Percentiles rank a stretch among this genome's conserved stretches.
Evolutionary conservation across 2,888 invertebrate species (phyloP).

Genomic region (Spisula solida): DNA sequence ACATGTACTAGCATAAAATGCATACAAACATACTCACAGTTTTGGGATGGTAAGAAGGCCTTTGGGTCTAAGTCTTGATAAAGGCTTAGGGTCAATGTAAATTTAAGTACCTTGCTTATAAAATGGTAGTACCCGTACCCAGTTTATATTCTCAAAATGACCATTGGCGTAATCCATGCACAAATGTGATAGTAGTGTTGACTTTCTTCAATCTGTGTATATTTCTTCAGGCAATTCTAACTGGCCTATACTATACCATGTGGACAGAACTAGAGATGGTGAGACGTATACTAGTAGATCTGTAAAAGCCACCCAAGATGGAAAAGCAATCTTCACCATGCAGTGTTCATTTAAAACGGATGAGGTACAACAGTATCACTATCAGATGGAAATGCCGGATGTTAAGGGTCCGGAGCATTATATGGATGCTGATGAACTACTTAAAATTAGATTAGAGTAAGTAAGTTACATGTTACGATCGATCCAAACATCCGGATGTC

Average conservation of each 20-base stretch:
- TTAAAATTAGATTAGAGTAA: slow-evolving; percentile 77
- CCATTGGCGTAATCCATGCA: too few species aligned
- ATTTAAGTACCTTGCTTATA: too few species aligned
- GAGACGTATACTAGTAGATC: slow-evolving; percentile 86
- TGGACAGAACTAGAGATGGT: slow-evolving; percentile 87
- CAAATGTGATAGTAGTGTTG: too few species aligned
- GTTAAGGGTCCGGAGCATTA: slow-evolving; percentile 86
- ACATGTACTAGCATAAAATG: too few species aligned
- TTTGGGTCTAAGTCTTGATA: too few species aligned
- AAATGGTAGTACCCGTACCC: too few species aligned
- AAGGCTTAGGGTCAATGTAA: too few species aligned
- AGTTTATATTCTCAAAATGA: too few species aligned
- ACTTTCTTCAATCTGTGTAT: neutral
- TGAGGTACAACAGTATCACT: slow-evolving; percentile 83
- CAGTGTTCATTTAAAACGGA: slow-evolving; percentile 85
- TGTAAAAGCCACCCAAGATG: slow-evolving; percentile 88
- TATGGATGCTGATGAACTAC: slow-evolving; percentile 75
- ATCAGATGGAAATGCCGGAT: slow-evolving; percentile 87
- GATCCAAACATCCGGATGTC: too few species aligned
- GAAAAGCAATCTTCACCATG: slow-evolving; percentile 87
- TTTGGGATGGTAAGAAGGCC: too few species aligned
- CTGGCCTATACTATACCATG: slow-evolving; percentile 87
- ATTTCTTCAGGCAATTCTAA: slow-evolving; percentile 77
- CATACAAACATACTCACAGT: too few species aligned
- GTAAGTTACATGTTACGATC: too few species aligned